Evolutionary conservation across 2,113 vertebrate genomes (phyloP).

Genomic region (Podarcis muralis): DNA sequence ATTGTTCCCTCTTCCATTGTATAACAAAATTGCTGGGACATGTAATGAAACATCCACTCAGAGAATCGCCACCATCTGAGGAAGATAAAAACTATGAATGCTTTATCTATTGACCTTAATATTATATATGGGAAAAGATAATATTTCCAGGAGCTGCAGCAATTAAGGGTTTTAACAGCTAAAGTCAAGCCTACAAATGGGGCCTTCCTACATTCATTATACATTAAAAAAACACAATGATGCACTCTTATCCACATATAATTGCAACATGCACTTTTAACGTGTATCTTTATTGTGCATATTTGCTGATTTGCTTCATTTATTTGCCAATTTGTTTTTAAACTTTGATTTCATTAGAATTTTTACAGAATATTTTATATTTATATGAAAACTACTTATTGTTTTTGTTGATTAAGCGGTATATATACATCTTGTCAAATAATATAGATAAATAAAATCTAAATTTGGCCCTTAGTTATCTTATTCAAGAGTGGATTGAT

Average conservation of each 20-base stretch:
- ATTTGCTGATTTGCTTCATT: no score
- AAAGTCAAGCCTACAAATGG: neutral
- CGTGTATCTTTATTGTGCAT: no score
- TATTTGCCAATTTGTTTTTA: neutral
- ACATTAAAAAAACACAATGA: no score
- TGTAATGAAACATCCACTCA: neutral
- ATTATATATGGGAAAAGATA: neutral
- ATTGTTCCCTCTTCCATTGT: neutral
- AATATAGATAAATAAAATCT: no score
- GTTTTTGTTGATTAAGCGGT: no score
- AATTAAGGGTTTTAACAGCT: no score
- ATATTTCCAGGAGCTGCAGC: neutral
- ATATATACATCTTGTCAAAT: no score
- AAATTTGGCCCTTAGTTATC: neutral
- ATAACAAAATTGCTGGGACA: slow-evolving; percentile 11
- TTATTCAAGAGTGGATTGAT: neutral
- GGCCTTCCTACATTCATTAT: no score
- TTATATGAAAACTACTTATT: no score
- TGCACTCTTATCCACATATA: no score
- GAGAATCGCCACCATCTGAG: neutral
- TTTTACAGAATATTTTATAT: no score
- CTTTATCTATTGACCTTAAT: neutral
- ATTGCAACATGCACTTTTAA: no score
- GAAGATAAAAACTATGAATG: neutral
- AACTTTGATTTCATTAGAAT: neutral